These are phyloP conservation scores for Andrena camellia DNA, from an alignment of 2,888 invertebrate species.

Conservation along the genomic window DNA sequence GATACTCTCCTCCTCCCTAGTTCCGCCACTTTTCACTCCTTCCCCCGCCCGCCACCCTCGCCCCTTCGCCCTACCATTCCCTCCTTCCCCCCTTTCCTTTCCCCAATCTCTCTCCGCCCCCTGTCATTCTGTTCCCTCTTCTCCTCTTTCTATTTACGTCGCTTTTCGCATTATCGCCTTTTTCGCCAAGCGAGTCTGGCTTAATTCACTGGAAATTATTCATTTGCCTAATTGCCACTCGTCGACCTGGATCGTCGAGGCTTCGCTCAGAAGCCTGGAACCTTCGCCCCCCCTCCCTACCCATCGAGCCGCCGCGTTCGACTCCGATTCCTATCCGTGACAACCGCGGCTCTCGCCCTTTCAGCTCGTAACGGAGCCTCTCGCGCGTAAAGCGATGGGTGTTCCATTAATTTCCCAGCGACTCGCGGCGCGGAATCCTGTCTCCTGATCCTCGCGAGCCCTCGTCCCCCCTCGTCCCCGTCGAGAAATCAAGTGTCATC, in stretches of 20 bases:
- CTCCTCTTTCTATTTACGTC: constrained; percentile 69
- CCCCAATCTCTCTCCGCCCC: constrained; percentile 42
- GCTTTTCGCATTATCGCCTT: constrained; percentile 76
- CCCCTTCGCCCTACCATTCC: constrained; percentile 7
- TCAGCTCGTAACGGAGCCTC: constrained; percentile 40
- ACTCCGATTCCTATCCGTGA: constrained; percentile 63
- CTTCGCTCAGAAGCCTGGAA: constrained; percentile 57
- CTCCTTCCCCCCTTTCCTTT: constrained; percentile 30
- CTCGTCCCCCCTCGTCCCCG: no score
- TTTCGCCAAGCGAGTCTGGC: constrained; percentile 68
- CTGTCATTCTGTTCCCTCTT: constrained; percentile 37
- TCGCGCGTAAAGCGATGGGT: constrained; percentile 47
- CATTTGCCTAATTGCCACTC: constrained; percentile 78
- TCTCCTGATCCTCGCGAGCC: neutral
- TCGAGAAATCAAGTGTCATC: neutral
- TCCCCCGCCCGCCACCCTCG: neutral
- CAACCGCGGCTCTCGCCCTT: constrained; percentile 54
- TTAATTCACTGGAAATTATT: constrained; percentile 78
- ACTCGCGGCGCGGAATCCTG: neutral
- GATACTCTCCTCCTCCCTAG: constrained; percentile 52
- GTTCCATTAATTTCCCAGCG: constrained; percentile 27
- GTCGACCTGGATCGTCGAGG: constrained; percentile 71
- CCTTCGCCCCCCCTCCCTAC: constrained; percentile 17
- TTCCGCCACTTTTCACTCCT: constrained; percentile 46
- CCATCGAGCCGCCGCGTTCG: constrained; percentile 30